phyloP scores from a whole-genome alignment of 2,888 invertebrate genomes.

The Opisthograptis luteolata region DNA sequence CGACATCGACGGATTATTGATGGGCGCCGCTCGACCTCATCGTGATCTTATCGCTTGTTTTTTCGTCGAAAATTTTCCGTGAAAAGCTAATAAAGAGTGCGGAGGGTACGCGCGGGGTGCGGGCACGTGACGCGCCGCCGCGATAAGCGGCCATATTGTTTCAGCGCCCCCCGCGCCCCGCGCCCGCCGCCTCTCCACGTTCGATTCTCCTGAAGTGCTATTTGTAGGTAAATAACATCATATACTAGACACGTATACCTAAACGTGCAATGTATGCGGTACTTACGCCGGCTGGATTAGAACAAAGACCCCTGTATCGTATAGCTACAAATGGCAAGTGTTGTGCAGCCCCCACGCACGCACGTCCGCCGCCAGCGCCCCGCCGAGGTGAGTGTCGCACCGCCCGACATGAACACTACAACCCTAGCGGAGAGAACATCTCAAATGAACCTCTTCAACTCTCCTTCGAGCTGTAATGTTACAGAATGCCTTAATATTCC shows the following conservation, averaged over 20 bases:
- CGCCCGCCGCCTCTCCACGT: conserved; percentile 26
- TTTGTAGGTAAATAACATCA: conserved; percentile 36
- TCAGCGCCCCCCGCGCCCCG: conserved; percentile 46
- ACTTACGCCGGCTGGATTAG: not conserved
- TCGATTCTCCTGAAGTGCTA: conserved; percentile 45
- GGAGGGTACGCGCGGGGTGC: conserved; percentile 40
- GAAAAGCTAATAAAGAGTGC: conserved; percentile 68
- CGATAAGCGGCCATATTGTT: conserved; percentile 76
- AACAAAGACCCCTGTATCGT: not conserved
- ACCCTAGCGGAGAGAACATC: too few species aligned
- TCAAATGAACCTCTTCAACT: too few species aligned
- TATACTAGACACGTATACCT: too few species aligned
- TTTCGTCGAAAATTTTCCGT: conserved; percentile 76
- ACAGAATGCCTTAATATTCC: too few species aligned
- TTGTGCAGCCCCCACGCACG: too few species aligned
- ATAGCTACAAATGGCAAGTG: too few species aligned
- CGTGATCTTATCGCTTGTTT: conserved; percentile 78
- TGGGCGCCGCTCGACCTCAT: conserved; percentile 73
- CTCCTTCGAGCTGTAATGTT: too few species aligned
- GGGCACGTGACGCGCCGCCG: conserved; percentile 60
- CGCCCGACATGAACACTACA: too few species aligned
- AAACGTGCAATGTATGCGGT: too few species aligned
- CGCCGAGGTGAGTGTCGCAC: too few species aligned
- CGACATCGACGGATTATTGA: conserved; percentile 70
- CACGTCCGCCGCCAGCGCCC: too few species aligned